A percentile compares a stretch with the other conserved stretches of the same genome.
These are phyloP conservation scores for Lasioglossum figueresi DNA, from an alignment of 2,888 invertebrate genomes.

Conservation along the genomic window DNA sequence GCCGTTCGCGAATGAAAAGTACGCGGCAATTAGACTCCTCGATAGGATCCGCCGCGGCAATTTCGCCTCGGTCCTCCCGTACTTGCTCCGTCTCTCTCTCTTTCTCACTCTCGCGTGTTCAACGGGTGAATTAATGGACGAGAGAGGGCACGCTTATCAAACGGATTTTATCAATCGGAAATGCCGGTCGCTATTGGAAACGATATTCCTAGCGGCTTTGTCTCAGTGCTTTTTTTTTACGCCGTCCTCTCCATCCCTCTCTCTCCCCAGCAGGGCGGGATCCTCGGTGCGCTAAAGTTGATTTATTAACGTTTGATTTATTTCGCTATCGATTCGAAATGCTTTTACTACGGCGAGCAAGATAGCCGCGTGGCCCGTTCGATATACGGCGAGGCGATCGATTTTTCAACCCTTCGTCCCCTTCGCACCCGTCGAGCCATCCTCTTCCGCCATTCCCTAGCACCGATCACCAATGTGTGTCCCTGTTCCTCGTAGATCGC, in stretches of 20 bases:
- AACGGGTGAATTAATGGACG: not conserved
- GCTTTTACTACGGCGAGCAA: slow-evolving; percentile 32
- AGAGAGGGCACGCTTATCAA: slow-evolving; percentile 27
- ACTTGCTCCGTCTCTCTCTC: not conserved
- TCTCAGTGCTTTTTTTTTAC: slow-evolving; percentile 13
- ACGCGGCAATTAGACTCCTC: slow-evolving; percentile 6
- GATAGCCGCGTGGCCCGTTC: slow-evolving; percentile 31
- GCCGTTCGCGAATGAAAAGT: not conserved
- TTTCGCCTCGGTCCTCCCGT: not conserved
- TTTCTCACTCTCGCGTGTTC: not conserved
- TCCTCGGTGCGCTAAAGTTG: slow-evolving; percentile 40
- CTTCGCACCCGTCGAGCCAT: not conserved
- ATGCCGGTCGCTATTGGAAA: slow-evolving; percentile 30
- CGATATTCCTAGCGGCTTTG: slow-evolving; percentile 41
- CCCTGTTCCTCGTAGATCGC: slow-evolving; percentile 4
- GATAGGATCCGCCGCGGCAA: not conserved
- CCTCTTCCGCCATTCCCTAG: not conserved
- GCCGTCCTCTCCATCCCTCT: not conserved
- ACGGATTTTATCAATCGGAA: slow-evolving; percentile 47
- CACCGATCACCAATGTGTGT: not conserved
- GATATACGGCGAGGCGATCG: slow-evolving; percentile 19
- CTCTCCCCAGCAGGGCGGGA: slow-evolving; percentile 31
- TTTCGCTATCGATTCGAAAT: slow-evolving; percentile 40
- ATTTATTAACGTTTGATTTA: slow-evolving; percentile 58
- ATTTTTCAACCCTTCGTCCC: slow-evolving; percentile 27